phyloP scores from a whole-genome alignment of 2,888 invertebrate genomes.

The Cantharis rufa region DNA sequence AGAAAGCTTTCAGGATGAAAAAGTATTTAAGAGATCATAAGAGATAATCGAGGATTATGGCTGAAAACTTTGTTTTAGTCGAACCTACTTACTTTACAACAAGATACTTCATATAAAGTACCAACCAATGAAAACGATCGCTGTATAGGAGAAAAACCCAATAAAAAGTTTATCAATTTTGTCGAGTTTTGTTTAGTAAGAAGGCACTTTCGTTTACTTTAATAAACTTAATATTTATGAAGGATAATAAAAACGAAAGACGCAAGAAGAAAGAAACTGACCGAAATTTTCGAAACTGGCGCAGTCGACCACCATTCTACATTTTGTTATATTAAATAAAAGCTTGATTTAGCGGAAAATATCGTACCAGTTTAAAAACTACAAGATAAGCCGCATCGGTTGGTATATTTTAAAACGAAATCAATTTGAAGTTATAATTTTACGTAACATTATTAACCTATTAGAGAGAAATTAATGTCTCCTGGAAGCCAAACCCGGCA shows the following conservation, averaged over 20 bases:
- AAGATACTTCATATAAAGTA: slow-evolving; percentile 11
- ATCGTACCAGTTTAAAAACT: neutral
- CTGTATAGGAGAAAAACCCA: neutral
- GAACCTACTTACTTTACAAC: slow-evolving; percentile 4
- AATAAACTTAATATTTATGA: neutral
- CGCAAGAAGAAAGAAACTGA: neutral
- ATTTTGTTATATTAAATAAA: neutral
- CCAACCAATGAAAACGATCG: neutral
- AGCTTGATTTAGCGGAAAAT: neutral
- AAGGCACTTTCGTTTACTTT: neutral
- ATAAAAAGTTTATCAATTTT: slow-evolving; percentile 18
- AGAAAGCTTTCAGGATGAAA: slow-evolving; percentile 22
- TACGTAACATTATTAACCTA: neutral
- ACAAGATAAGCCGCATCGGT: neutral
- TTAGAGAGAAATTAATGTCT: neutral
- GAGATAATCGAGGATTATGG: slow-evolving; percentile 28
- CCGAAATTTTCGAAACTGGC: neutral
- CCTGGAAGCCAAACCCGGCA: neutral
- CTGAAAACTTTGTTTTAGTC: slow-evolving; percentile 24
- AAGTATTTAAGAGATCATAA: slow-evolving; percentile 28
- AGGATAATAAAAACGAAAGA: neutral
- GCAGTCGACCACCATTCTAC: neutral
- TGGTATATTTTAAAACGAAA: neutral
- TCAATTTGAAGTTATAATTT: neutral
- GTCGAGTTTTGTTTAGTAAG: slow-evolving; percentile 2